Evolutionary conservation across 2,797 vertebrate genomes (phyloP).

Genomic region (Enteromius argenteus): DNA sequence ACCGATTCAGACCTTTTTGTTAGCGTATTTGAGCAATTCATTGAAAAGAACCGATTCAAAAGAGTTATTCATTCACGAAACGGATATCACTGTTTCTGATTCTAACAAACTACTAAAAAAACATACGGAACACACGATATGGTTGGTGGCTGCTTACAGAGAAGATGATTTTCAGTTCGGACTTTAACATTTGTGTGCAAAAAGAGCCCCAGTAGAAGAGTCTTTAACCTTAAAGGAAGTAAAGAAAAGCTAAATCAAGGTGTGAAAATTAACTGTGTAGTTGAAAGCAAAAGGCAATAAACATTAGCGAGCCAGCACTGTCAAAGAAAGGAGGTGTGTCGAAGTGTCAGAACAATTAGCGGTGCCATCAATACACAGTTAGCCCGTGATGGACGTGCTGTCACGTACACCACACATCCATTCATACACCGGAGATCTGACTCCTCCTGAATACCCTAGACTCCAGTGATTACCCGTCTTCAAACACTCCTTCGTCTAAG

Average conservation of each 20-base stretch:
- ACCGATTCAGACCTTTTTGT: not conserved
- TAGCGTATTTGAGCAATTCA: not conserved
- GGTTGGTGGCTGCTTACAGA: not conserved
- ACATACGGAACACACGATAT: not conserved
- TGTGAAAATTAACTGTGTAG: not conserved
- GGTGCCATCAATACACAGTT: not conserved
- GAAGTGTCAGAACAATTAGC: slow-evolving; percentile 35
- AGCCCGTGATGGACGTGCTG: slow-evolving; percentile 15
- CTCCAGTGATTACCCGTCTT: not conserved
- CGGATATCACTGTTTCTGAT: not conserved
- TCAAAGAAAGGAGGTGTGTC: not conserved
- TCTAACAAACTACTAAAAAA: not conserved
- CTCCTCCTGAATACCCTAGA: slow-evolving; percentile 18
- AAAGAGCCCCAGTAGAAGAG: too few relatives aligned
- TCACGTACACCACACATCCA: slow-evolving; percentile 37
- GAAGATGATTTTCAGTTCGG: not conserved
- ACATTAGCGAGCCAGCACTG: not conserved
- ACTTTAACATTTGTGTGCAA: not conserved
- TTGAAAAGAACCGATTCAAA: not conserved
- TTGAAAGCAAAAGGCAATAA: not conserved
- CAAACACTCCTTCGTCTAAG: not conserved
- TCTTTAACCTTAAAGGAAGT: not conserved
- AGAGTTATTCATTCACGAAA: not conserved
- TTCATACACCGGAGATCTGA: slow-evolving; percentile 44
- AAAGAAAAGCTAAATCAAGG: not conserved